Evolutionary conservation across 64 coral and sea anemone genomes (phyloP).

Genomic region (Montipora cactus): DNA sequence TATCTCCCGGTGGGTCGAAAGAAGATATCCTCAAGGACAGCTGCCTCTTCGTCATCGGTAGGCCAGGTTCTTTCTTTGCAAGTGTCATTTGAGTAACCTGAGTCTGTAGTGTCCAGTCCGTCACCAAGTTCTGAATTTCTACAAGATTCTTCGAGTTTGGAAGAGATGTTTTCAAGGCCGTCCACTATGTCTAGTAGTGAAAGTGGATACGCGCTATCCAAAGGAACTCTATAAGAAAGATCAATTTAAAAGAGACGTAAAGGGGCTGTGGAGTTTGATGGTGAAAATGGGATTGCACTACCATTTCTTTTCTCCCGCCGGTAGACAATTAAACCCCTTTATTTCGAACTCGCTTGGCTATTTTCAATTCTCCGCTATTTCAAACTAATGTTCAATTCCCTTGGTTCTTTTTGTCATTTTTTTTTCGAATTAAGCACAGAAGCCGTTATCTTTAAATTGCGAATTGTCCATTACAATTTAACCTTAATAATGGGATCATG

Average conservation of each 20-base stretch:
- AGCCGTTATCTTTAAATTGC: too few relatives aligned
- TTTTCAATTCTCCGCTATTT: too few relatives aligned
- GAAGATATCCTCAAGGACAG: constrained; percentile 74
- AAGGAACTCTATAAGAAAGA: background rate
- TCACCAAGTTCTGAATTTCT: background rate
- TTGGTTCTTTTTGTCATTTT: too few relatives aligned
- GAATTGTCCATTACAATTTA: too few relatives aligned
- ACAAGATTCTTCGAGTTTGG: background rate
- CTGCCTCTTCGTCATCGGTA: constrained; percentile 53
- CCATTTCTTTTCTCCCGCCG: too few relatives aligned
- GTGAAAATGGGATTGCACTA: too few relatives aligned
- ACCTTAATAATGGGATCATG: too few relatives aligned
- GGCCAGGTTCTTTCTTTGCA: background rate
- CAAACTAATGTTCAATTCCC: too few relatives aligned
- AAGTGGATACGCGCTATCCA: constrained; percentile 2
- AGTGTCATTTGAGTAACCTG: constrained; percentile 64
- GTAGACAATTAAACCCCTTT: too few relatives aligned
- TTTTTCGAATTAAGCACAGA: too few relatives aligned
- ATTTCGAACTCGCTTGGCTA: too few relatives aligned
- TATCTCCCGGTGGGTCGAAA: constrained; percentile 25
- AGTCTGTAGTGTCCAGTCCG: constrained; percentile 69
- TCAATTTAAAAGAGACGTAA: background rate
- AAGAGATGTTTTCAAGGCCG: background rate
- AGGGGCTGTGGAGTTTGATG: too few relatives aligned
- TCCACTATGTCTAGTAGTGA: constrained; percentile 32